Conservation (phyloP, 2,888 invertebrate genomes). For the Drosophila villosipedis region DNA sequence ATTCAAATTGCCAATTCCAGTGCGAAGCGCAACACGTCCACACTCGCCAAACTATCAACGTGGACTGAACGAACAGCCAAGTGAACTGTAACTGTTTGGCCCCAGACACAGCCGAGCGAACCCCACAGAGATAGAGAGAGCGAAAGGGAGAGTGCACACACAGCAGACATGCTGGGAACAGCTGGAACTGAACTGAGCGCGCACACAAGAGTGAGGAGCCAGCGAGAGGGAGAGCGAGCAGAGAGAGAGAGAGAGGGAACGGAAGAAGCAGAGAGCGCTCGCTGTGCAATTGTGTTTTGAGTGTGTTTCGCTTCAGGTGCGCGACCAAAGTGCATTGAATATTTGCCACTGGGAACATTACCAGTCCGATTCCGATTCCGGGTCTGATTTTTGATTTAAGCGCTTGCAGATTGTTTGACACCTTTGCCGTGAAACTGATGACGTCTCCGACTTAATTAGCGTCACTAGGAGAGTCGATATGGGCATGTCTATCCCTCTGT, state of each 20-base stretch:
- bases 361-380: not conserved
- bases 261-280: not conserved
- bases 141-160: not conserved
- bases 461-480: not conserved
- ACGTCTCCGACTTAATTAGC: not conserved
- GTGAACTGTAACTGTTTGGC: constrained; percentile 3
- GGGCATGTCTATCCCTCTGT: not conserved
- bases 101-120: not conserved
- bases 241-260: constrained; percentile 1
- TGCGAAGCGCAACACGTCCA: constrained; percentile 41
- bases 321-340: constrained; percentile 9
- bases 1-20: not conserved
- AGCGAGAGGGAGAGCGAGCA: not conserved
- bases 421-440: not conserved
- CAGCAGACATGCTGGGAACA: constrained; percentile 12
- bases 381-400: not conserved
- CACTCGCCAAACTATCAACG: constrained; percentile 41
- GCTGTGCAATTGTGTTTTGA: constrained; percentile 12
- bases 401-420: constrained; percentile 1
- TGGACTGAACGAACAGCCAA: constrained; percentile 47
- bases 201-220: not conserved
- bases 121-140: not conserved
- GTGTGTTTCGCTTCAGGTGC: constrained; percentile 32
- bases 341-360: constrained; percentile 25
- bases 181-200: constrained; percentile 29